Evolutionary conservation across 1,140 invertebrate genomes (phyloP).

Genomic region (Tetragonula clypearis): DNA sequence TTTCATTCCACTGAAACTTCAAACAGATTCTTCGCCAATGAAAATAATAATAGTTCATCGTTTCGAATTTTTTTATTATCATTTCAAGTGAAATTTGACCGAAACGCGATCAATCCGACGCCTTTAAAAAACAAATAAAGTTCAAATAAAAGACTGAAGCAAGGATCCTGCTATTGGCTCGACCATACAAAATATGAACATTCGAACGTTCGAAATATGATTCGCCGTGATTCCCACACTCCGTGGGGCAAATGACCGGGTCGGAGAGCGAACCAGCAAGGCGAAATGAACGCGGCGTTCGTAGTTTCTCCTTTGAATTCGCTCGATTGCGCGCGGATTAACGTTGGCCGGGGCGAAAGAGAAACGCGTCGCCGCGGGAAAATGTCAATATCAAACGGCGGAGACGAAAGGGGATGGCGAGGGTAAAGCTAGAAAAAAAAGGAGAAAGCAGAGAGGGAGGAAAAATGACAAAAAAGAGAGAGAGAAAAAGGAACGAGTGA

Average conservation of each 20-base stretch:
- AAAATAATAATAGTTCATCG: too few relatives aligned
- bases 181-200: too few relatives aligned
- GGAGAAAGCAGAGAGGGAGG: background rate
- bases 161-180: too few relatives aligned
- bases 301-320: conserved; percentile 43
- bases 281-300: background rate
- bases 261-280: background rate
- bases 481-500: background rate
- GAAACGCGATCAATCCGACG: too few relatives aligned
- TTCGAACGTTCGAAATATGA: too few relatives aligned
- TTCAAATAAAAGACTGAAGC: too few relatives aligned
- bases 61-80: too few relatives aligned
- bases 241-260: background rate
- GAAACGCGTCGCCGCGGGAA: conserved; percentile 25
- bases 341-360: conserved; percentile 18
- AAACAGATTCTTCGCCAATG: too few relatives aligned
- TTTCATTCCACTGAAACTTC: too few relatives aligned
- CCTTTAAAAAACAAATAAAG: too few relatives aligned
- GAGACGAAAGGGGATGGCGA: background rate
- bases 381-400: conserved; percentile 42
- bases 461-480: background rate
- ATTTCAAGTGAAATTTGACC: too few relatives aligned
- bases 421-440: background rate
- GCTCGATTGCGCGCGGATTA: conserved; percentile 55
- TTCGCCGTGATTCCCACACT: too few relatives aligned